Conservation (phyloP, 2,113 vertebrate genomes). For the Salvelinus sp. region DNA sequence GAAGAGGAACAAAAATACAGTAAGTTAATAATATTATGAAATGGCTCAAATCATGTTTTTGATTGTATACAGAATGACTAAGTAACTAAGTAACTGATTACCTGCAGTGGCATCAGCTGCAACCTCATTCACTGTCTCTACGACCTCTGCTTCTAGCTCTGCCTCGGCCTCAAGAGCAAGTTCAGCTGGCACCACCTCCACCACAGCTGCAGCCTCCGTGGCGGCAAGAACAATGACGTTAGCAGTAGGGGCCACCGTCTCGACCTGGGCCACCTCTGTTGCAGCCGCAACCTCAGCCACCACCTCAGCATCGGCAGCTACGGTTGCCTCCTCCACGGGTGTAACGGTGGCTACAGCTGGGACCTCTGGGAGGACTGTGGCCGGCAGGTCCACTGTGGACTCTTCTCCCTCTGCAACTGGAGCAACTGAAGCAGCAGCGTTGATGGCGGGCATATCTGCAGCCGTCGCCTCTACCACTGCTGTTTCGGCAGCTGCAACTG, state of each 20-base stretch:
- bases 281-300: slow-evolving; percentile 38
- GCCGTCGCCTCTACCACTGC: slow-evolving; percentile 52
- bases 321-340: slow-evolving; percentile 65
- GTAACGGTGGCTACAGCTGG: slow-evolving; percentile 57
- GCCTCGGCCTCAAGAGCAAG: slow-evolving; percentile 61
- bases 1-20: background rate
- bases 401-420: slow-evolving; percentile 59
- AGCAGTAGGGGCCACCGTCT: slow-evolving; percentile 61
- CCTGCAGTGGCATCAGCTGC: slow-evolving; percentile 70
- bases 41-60: background rate
- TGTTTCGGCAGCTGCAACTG: background rate
- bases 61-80: too few relatives aligned
- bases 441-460: slow-evolving; percentile 34
- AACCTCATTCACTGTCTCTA: slow-evolving; percentile 65
- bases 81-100: slow-evolving; percentile 20
- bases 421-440: slow-evolving; percentile 58
- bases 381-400: slow-evolving; percentile 39
- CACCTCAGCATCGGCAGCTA: slow-evolving; percentile 52
- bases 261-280: slow-evolving; percentile 36
- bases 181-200: slow-evolving; percentile 64
- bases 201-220: slow-evolving; percentile 63
- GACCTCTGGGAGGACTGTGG: slow-evolving; percentile 31
- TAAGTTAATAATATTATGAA: background rate
- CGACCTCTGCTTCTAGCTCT: slow-evolving; percentile 50
- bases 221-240: slow-evolving; percentile 61